A percentile compares a stretch with the other conserved stretches of the same genome.
Conservation (phyloP, 2,888 invertebrate species). For the Agriotes lineatus region DNA sequence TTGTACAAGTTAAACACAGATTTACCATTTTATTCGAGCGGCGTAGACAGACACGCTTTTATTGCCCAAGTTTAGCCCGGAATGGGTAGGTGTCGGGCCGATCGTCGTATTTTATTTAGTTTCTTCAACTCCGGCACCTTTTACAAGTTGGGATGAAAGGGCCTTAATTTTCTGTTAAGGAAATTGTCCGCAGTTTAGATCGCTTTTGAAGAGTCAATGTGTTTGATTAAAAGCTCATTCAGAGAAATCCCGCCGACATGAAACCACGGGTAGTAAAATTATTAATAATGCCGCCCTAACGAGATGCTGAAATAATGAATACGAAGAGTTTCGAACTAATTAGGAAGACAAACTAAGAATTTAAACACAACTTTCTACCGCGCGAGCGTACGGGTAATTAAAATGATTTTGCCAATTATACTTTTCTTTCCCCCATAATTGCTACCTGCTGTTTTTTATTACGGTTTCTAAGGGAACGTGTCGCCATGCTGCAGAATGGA, state of each 20-base stretch:
- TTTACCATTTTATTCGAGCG: slow-evolving; percentile 31
- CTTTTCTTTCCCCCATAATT: slow-evolving; percentile 12
- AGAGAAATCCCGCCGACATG: slow-evolving; percentile 10
- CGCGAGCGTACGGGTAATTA: slow-evolving; percentile 26
- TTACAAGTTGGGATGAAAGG: slow-evolving; percentile 30
- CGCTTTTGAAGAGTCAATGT: slow-evolving; percentile 24
- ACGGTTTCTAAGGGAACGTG: too few relatives aligned
- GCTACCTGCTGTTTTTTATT: neutral
- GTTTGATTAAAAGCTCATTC: slow-evolving; percentile 36
- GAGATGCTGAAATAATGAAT: slow-evolving; percentile 31
- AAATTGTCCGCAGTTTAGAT: slow-evolving; percentile 33
- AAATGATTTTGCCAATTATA: slow-evolving; percentile 26
- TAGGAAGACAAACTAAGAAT: slow-evolving; percentile 36
- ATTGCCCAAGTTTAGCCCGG: slow-evolving; percentile 27
- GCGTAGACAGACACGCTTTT: slow-evolving; percentile 28
- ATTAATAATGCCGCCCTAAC: slow-evolving; percentile 32
- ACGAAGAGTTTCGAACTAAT: slow-evolving; percentile 32
- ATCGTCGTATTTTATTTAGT: slow-evolving; percentile 37
- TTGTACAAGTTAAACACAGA: slow-evolving; percentile 32
- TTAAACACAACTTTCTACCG: slow-evolving; percentile 27
- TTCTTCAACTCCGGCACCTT: slow-evolving; percentile 28
- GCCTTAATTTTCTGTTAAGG: slow-evolving; percentile 41
- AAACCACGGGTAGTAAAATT: slow-evolving; percentile 17
- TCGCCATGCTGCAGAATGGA: too few relatives aligned
- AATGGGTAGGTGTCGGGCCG: slow-evolving; percentile 30